These are phyloP conservation scores for Brachypteracias leptosomus DNA, from an alignment of 2,113 vertebrate genomes.

Conservation along the genomic window DNA sequence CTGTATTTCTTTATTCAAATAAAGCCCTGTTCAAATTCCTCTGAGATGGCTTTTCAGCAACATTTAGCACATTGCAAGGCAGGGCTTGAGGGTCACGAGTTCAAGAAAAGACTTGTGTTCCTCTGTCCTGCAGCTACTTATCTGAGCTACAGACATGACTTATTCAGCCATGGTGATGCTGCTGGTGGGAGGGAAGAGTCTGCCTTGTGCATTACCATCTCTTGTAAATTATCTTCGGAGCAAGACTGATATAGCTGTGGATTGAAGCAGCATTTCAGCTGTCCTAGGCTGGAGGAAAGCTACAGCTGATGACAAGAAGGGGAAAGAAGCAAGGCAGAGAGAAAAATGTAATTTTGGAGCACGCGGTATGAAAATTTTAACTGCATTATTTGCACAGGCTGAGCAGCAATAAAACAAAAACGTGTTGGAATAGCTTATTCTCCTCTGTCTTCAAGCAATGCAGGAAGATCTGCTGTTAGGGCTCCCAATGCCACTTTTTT, in stretches of 20 bases:
- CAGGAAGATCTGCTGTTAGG: neutral
- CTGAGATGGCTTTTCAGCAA: conserved; percentile 35
- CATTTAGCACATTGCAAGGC: conserved; percentile 3
- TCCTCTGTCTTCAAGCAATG: neutral
- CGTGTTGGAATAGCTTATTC: neutral
- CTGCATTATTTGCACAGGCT: neutral
- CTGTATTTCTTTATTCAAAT: conserved; percentile 50
- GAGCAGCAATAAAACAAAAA: neutral
- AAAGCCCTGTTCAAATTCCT: neutral
- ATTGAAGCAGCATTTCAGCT: neutral
- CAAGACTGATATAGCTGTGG: neutral
- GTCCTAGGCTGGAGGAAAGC: neutral
- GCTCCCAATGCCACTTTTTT: neutral
- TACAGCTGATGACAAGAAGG: neutral
- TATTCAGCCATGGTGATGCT: neutral
- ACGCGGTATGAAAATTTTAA: neutral
- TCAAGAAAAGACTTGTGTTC: conserved; percentile 42
- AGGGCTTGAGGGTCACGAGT: neutral
- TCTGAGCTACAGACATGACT: neutral
- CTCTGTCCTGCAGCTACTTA: conserved; percentile 17
- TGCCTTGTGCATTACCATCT: neutral
- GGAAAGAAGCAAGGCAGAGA: neutral
- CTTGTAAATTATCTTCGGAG: conserved; percentile 33
- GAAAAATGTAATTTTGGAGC: neutral
- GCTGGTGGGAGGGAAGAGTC: neutral